Conservation (phyloP, 2,113 vertebrate genomes). For the Thalassarche chlororhynchos region DNA sequence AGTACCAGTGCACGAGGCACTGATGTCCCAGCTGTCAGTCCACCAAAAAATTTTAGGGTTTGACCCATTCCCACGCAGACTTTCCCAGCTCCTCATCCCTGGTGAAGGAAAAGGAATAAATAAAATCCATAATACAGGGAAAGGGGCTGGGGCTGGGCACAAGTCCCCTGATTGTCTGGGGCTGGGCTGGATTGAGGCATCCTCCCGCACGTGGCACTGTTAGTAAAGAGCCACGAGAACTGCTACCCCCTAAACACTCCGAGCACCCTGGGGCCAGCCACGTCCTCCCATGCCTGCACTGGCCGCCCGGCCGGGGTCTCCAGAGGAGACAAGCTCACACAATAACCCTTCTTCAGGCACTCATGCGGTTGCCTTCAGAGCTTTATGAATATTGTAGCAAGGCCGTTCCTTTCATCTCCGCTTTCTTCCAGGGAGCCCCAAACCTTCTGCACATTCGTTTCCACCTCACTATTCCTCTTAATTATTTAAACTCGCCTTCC, state of each 20-base stretch:
- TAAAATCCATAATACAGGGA: background rate
- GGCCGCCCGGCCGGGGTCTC: background rate
- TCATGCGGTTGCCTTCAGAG: background rate
- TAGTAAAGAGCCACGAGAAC: background rate
- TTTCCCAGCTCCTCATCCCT: background rate
- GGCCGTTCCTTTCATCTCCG: conserved; percentile 14
- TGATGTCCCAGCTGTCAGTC: background rate
- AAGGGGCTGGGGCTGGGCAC: background rate
- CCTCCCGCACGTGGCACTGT: fast-evolving
- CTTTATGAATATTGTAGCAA: conserved; percentile 67
- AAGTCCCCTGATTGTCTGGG: fast-evolving
- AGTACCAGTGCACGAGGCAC: background rate
- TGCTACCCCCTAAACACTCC: fast-evolving
- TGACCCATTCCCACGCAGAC: background rate
- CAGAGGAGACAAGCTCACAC: background rate
- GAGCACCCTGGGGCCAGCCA: fast-evolving
- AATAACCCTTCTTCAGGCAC: background rate
- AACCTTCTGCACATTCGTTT: conserved; percentile 52
- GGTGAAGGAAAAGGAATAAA: background rate
- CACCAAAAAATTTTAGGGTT: background rate
- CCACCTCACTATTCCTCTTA: conserved; percentile 42
- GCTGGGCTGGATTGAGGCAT: background rate
- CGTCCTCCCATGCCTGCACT: background rate
- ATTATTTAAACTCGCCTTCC: conserved; percentile 40
- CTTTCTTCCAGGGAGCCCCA: conserved; percentile 49